Percentiles rank a stretch among this genome's conserved stretches.
phyloP scores from a whole-genome alignment of 64 coral and sea anemone species.

The Montipora capricornis region DNA sequence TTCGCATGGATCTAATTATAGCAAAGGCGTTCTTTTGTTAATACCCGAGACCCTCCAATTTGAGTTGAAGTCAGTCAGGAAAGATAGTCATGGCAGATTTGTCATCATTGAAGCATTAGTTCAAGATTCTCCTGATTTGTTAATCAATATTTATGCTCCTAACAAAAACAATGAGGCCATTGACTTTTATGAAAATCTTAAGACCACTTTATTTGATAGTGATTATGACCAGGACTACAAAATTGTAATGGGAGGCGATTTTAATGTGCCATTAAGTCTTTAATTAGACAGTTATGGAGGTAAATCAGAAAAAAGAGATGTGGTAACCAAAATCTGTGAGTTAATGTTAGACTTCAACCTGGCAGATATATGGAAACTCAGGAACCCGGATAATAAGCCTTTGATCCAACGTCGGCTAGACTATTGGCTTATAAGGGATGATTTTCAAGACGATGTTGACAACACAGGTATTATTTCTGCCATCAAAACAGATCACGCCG shows the following conservation, averaged over 20 bases:
- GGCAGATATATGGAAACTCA: constrained; percentile 1
- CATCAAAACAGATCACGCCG: constrained; percentile 44
- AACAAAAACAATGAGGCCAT: neutral
- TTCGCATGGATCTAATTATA: constrained; percentile 38
- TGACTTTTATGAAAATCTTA: constrained; percentile 16
- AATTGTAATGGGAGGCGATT: constrained; percentile 38
- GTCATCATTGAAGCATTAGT: constrained; percentile 43
- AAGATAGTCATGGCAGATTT: constrained; percentile 31
- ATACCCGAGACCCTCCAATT: constrained; percentile 23
- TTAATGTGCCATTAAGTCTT: constrained; percentile 40
- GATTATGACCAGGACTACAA: constrained; percentile 41
- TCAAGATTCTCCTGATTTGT: constrained; percentile 36
- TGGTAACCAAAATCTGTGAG: constrained; percentile 8
- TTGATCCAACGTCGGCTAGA: constrained; percentile 46
- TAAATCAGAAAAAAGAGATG: constrained; percentile 11
- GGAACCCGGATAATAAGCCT: constrained; percentile 36
- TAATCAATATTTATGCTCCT: constrained; percentile 49
- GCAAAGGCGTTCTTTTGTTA: constrained; percentile 23
- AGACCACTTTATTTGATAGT: neutral
- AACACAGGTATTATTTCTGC: constrained; percentile 37
- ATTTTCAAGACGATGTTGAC: constrained; percentile 28
- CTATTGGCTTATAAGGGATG: constrained; percentile 34
- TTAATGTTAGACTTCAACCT: constrained; percentile 38
- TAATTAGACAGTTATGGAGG: constrained; percentile 40
- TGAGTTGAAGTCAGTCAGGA: constrained; percentile 9